Conservation (phyloP, 2,797 vertebrate genomes). For the Hyperoplus immaculatus region DNA sequence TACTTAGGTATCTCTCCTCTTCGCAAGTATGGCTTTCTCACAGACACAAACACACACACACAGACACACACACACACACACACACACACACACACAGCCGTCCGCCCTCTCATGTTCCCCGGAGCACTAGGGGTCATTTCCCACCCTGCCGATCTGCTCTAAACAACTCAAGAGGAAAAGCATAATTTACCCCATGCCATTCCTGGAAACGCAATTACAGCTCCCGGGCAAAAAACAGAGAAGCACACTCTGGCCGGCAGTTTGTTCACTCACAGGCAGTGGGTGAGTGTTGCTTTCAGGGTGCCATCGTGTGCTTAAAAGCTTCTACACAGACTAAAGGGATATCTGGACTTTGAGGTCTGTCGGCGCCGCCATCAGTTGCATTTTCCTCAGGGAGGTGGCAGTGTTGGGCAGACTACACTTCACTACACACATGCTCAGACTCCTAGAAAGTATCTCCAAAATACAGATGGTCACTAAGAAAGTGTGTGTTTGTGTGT, state of each 20-base stretch:
- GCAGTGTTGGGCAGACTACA: slow-evolving; percentile 80
- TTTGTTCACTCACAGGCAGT: not conserved
- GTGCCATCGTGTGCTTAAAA: not conserved
- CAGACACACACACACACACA: no score
- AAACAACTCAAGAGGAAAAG: slow-evolving; percentile 82
- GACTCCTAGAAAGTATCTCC: slow-evolving; percentile 8
- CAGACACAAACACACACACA: no score
- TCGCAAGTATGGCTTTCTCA: no score
- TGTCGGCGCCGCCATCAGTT: slow-evolving; percentile 56
- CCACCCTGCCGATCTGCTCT: slow-evolving; percentile 67
- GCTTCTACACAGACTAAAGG: not conserved
- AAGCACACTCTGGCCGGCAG: not conserved
- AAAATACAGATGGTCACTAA: not conserved
- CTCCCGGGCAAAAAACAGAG: slow-evolving; percentile 20
- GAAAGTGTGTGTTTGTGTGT: slow-evolving; percentile 1
- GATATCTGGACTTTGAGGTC: not conserved
- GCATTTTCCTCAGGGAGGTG: slow-evolving; percentile 77
- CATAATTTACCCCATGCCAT: slow-evolving; percentile 78
- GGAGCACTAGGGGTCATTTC: slow-evolving; percentile 66
- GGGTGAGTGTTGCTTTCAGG: slow-evolving; percentile 1
- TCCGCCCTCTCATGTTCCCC: slow-evolving; percentile 58
- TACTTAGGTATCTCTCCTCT: no score
- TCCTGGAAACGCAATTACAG: slow-evolving; percentile 70
- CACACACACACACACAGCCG: not conserved
- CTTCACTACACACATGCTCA: slow-evolving; percentile 25